phyloP scores from a whole-genome alignment of 2,113 vertebrate genomes.

The Hoplias malabaricus region DNA sequence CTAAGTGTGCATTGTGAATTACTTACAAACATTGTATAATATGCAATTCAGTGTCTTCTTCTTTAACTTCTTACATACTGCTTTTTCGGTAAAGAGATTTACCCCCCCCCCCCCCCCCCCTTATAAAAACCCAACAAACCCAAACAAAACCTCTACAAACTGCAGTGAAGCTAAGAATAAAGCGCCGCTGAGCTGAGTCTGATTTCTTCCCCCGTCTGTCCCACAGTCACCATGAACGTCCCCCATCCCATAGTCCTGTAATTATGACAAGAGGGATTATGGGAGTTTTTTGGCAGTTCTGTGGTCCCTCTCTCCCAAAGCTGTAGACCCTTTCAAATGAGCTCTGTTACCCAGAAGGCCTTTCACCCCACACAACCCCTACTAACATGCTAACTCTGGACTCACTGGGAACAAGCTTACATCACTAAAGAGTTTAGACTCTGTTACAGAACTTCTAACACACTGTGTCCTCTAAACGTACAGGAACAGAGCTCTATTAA shows the following conservation, averaged over 20 bases:
- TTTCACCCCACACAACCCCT: background rate
- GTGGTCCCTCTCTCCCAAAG: background rate
- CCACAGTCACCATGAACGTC: background rate
- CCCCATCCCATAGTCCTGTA: background rate
- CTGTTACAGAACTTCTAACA: background rate
- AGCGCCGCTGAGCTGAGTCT: background rate
- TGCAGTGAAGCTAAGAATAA: background rate
- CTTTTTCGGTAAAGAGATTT: background rate
- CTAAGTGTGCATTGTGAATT: too few relatives aligned
- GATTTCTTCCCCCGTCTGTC: background rate
- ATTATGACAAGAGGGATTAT: background rate
- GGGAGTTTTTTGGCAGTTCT: background rate
- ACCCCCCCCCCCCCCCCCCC: background rate
- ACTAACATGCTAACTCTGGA: constrained; percentile 10
- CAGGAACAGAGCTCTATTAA: too few relatives aligned
- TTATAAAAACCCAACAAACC: background rate
- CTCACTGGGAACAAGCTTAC: background rate
- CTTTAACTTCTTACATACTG: too few relatives aligned
- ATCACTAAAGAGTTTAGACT: background rate
- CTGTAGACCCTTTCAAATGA: background rate
- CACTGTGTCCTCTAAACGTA: too few relatives aligned
- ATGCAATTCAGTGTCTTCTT: too few relatives aligned
- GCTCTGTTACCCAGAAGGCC: background rate
- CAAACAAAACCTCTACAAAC: too few relatives aligned
- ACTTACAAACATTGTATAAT: too few relatives aligned